Evolutionary conservation across 2,113 vertebrate species (phyloP), one percentile per base, ranked within the genome.

Genomic region (Oncorhynchus keta): DNA sequence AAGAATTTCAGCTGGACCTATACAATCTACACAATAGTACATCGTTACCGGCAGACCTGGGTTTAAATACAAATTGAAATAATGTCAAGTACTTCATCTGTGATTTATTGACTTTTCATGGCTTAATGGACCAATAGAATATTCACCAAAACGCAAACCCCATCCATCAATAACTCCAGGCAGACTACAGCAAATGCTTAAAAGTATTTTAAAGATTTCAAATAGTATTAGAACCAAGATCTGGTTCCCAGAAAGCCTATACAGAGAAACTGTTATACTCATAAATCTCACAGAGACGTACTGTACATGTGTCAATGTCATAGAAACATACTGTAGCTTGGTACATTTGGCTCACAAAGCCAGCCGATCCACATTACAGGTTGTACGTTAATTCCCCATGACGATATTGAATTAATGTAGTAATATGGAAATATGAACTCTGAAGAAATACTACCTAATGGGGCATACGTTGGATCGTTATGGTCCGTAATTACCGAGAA

Each of bases 401-500:
- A 76, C 45, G 13, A 72, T 86, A 85, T 78, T 64, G 85, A 81
- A 83, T 74, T 61, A 82, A 88, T 86, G 51, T 75, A 81, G 88
- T 81, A 32, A 83, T 62, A 62, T 24, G 59, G 35, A 49, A 20
- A 5, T 22, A 24, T 49, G 20, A 22, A 24, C 35, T 49, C 20
- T 78, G 72, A 35, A 20, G 70, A 78, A 79, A 80, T 81, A 70
- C 48, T 75, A 70, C 71, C 80, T 84, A 88, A 86, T 88, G 80
- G 87, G 76, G 0, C 75, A 76, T 22, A 7, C 68, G 72, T 32
- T 81, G 86, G 79, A 86, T 78, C 74, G 48, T 80, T 86, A 88
- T 86, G 81, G 84, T 81, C 78, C 49, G 72, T 84, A 85, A 87
- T 86, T 84, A 86, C 83, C 75, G 62, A 76, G 68, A 66, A 68